Evolutionary conservation across 2,113 vertebrate species (phyloP).

Genomic region (Balaenoptera acutorostrata): DNA sequence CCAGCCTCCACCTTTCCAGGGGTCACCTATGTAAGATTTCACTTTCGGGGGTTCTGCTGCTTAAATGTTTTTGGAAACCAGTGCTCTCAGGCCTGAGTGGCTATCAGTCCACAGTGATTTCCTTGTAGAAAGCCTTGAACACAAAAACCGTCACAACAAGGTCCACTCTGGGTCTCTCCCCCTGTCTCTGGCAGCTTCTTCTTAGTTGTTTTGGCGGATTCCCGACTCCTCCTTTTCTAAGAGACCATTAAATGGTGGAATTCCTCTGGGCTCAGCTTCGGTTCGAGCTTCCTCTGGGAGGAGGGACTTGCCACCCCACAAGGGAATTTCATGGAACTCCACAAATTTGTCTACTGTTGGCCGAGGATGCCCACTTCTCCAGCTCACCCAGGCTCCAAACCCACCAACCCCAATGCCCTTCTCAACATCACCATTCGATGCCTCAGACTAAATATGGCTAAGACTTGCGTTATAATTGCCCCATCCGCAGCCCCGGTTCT

Average conservation of each 20-base stretch:
- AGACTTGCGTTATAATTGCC: background rate
- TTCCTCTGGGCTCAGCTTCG: background rate
- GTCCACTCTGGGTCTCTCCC: background rate
- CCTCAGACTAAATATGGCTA: background rate
- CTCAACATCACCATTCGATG: background rate
- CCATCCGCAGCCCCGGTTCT: background rate
- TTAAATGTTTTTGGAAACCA: background rate
- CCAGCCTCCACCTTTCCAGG: background rate
- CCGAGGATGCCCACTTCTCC: background rate
- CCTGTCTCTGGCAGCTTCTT: background rate
- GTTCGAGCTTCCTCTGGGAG: background rate
- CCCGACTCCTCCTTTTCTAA: background rate
- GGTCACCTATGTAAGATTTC: background rate
- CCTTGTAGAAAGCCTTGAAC: background rate
- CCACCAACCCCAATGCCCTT: background rate
- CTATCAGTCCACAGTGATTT: background rate
- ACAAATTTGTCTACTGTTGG: background rate
- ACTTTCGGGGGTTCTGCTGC: background rate
- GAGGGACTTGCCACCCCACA: background rate
- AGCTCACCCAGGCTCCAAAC: background rate
- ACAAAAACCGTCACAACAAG: rapidly evolving
- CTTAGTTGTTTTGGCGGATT: background rate
- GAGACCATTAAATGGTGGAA: background rate
- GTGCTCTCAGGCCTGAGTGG: background rate
- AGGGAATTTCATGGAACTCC: background rate